A percentile compares a stretch with the other conserved stretches of the same genome.
phyloP scores from a whole-genome alignment of 2,113 vertebrate genomes.

The Pangasianodon hypophthalmus region DNA sequence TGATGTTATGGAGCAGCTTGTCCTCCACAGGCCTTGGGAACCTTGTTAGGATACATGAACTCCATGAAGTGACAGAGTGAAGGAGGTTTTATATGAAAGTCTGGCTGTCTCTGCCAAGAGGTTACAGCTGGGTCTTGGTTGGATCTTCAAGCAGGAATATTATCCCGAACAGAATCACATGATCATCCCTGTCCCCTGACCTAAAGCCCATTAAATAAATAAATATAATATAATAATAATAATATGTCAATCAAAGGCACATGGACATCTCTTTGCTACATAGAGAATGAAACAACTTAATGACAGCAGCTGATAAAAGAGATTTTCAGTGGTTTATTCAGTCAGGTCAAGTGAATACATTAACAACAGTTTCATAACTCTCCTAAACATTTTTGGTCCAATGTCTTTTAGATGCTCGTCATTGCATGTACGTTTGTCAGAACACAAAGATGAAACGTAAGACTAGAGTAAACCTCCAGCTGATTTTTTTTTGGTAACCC shows the following conservation, averaged over 20 bases:
- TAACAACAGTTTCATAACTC: not conserved
- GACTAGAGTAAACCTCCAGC: not conserved
- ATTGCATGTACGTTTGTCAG: not conserved
- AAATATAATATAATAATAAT: not conserved
- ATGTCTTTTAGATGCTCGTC: not conserved
- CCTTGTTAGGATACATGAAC: no score
- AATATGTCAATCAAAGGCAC: not conserved
- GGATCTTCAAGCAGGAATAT: not conserved
- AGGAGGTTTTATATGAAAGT: not conserved
- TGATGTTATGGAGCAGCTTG: not conserved
- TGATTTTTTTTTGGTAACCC: not conserved
- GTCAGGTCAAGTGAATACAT: not conserved
- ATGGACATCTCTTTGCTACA: not conserved
- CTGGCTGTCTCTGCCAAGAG: not conserved
- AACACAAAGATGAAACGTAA: not conserved
- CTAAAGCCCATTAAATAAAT: not conserved
- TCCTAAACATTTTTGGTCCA: conserved; percentile 2
- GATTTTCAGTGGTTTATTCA: conserved; percentile 27
- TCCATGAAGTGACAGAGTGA: not conserved
- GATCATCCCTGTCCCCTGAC: no score
- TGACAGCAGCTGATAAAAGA: not conserved
- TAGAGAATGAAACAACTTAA: not conserved
- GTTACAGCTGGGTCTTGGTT: not conserved
- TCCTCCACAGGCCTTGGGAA: not conserved
- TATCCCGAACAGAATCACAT: not conserved